phyloP scores from a whole-genome alignment of 2,797 vertebrate genomes.

The Anguilla megastoma region DNA sequence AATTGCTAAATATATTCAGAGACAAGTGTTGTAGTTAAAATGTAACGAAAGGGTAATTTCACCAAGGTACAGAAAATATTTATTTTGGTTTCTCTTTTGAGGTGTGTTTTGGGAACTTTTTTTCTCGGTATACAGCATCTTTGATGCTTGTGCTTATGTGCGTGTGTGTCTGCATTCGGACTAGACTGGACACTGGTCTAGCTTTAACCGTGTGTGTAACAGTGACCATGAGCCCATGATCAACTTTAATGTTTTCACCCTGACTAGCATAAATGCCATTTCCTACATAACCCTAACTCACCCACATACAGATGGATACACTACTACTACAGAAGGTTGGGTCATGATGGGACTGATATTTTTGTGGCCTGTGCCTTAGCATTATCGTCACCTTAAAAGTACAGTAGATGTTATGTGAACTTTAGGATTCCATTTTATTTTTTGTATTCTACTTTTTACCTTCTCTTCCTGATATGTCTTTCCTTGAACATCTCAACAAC shows the following conservation, averaged over 20 bases:
- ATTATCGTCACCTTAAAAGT: conserved; percentile 19
- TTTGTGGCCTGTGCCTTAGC: conserved; percentile 44
- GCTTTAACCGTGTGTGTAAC: conserved; percentile 42
- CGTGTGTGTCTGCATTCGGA: conserved; percentile 49
- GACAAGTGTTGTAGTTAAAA: conserved; percentile 49
- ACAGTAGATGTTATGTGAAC: conserved; percentile 36
- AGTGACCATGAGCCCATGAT: conserved; percentile 43
- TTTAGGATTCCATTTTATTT: conserved; percentile 21
- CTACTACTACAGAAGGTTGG: conserved; percentile 13
- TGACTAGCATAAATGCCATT: conserved; percentile 42
- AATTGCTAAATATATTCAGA: conserved; percentile 57
- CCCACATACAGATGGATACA: conserved; percentile 19
- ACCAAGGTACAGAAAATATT: conserved; percentile 58
- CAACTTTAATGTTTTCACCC: conserved; percentile 45
- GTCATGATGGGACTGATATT: conserved; percentile 34
- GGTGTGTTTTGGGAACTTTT: conserved; percentile 53
- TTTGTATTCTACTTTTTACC: not conserved
- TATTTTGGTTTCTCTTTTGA: conserved; percentile 47
- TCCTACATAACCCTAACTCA: conserved; percentile 19
- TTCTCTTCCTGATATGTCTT: conserved; percentile 19
- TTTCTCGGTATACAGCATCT: conserved; percentile 57
- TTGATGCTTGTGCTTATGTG: conserved; percentile 42
- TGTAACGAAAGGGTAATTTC: conserved; percentile 56
- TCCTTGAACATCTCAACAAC: not conserved
- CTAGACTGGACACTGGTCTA: conserved; percentile 56